These are phyloP conservation scores for Tenebrio molitor DNA, from an alignment of 1,140 invertebrate genomes.

Conservation along the genomic window DNA sequence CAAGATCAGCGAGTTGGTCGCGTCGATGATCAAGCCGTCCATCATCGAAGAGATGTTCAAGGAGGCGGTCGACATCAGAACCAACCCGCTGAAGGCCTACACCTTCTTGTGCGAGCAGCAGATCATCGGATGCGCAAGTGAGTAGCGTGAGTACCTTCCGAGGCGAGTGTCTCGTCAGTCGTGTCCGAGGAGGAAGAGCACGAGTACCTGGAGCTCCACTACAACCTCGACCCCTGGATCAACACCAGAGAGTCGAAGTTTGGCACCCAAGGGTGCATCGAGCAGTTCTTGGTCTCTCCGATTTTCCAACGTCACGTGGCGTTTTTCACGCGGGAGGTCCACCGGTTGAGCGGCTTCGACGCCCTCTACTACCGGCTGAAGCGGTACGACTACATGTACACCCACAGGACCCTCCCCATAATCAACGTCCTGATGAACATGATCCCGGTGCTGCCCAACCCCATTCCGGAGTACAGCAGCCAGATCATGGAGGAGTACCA, in stretches of 20 bases:
- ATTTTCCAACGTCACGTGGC: constrained; percentile 55
- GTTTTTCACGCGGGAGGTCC: constrained; percentile 66
- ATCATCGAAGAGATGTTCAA: constrained; percentile 7
- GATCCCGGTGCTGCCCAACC: constrained; percentile 63
- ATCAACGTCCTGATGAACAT: constrained; percentile 62
- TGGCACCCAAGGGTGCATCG: constrained; percentile 54
- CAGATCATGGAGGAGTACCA: constrained; percentile 41
- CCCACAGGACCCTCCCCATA: constrained; percentile 54
- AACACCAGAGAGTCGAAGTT: constrained; percentile 43
- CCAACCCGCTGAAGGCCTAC: constrained; percentile 50
- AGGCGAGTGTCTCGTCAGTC: too few species aligned
- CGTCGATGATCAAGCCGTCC: neutral
- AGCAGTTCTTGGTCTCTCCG: constrained; percentile 57
- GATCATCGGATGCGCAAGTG: constrained; percentile 68
- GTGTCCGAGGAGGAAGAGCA: too few species aligned
- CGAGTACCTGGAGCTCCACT: constrained; percentile 55
- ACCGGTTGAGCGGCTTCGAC: constrained; percentile 66
- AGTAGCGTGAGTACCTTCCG: too few species aligned
- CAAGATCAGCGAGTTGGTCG: neutral
- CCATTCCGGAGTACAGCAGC: constrained; percentile 58
- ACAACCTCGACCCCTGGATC: constrained; percentile 53
- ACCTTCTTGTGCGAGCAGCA: constrained; percentile 67
- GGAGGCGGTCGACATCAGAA: neutral
- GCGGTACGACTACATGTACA: constrained; percentile 58
- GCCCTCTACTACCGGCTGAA: constrained; percentile 69